These are phyloP conservation scores for Columba livia DNA, from an alignment of 2,113 vertebrate genomes.

Conservation along the genomic window DNA sequence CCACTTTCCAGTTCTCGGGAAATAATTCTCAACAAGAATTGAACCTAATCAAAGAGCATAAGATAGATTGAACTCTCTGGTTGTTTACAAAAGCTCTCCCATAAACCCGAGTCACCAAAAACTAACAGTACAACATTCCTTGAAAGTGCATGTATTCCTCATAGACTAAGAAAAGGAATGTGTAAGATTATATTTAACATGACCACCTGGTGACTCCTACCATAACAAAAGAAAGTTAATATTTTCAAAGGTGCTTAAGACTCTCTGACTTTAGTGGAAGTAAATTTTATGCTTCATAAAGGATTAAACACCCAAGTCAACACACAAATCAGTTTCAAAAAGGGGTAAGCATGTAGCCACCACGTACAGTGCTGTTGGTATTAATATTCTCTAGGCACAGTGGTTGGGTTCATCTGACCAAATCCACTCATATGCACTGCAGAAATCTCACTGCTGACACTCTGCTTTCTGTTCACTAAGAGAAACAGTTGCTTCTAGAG, in stretches of 20 bases:
- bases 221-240: conserved; percentile 27
- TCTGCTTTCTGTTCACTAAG: not conserved
- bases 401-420: not conserved
- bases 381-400: not conserved
- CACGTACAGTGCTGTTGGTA: not conserved
- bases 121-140: conserved; percentile 44
- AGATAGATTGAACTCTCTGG: not conserved
- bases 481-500: not conserved
- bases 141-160: conserved; percentile 28
- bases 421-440: not conserved
- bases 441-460: not conserved
- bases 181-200: conserved; percentile 41
- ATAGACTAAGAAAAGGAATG: conserved; percentile 41
- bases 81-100: conserved; percentile 18
- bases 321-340: not conserved
- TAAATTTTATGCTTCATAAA: not conserved
- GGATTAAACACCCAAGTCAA: not conserved
- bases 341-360: not conserved
- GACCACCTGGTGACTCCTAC: conserved; percentile 33
- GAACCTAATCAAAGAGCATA: not conserved
- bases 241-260: conserved; percentile 41
- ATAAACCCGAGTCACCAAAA: conserved; percentile 22
- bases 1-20: conserved; percentile 4
- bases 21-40: conserved; percentile 7
- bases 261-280: not conserved